Evolutionary conservation across 1,140 invertebrate species (phyloP).

Genomic region (Chrysoperla carnea): DNA sequence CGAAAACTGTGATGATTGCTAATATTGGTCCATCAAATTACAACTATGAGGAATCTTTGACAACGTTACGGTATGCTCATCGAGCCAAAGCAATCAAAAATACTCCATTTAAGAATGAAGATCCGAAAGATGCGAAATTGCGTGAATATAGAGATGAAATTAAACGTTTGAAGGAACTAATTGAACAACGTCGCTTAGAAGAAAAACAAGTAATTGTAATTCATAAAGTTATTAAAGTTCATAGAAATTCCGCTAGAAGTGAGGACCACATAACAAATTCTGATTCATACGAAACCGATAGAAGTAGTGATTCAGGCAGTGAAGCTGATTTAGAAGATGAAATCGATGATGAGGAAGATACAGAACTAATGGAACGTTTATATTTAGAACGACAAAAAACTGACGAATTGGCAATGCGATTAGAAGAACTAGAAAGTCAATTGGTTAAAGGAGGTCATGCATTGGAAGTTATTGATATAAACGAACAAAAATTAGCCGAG

Average conservation of each 20-base stretch:
- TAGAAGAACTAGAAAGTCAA: conserved; percentile 62
- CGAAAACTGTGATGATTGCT: conserved; percentile 95
- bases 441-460: conserved; percentile 63
- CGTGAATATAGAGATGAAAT: conserved; percentile 80
- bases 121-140: conserved; percentile 69
- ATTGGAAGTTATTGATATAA: conserved; percentile 70
- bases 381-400: conserved; percentile 35
- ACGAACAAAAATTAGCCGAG: conserved; percentile 64
- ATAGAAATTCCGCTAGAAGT: conserved; percentile 12
- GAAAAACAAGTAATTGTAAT: conserved; percentile 10
- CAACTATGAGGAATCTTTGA: conserved; percentile 91
- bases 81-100: conserved; percentile 91
- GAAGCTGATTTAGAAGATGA: no score
- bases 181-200: conserved; percentile 23
- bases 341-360: conserved; percentile 26
- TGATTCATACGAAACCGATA: neutral
- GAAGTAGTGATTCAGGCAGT: neutral
- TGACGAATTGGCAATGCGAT: conserved; percentile 25
- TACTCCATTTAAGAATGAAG: conserved; percentile 88
- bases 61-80: conserved; percentile 82
- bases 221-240: conserved; percentile 10
- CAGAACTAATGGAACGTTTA: conserved; percentile 27
- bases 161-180: conserved; percentile 36
- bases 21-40: conserved; percentile 88
- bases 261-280: neutral